Conservation (phyloP, 2,113 vertebrate genomes). For the Gulo gulo region DNA sequence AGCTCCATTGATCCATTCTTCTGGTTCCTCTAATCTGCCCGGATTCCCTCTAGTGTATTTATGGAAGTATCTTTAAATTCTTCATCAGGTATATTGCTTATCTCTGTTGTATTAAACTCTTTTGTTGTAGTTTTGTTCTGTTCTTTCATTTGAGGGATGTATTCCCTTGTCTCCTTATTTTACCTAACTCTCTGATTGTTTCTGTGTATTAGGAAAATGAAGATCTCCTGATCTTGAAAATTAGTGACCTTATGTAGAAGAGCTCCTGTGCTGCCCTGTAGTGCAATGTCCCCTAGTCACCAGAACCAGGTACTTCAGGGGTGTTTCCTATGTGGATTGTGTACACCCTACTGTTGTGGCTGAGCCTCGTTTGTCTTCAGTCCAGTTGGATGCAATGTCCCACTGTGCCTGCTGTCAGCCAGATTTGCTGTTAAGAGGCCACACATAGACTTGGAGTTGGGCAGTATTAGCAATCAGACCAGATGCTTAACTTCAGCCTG, state of each 20-base stretch:
- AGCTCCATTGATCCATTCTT: background rate
- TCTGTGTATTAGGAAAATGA: background rate
- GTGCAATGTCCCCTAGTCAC: background rate
- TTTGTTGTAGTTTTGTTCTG: background rate
- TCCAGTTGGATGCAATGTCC: background rate
- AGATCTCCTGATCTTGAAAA: background rate
- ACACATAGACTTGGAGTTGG: background rate
- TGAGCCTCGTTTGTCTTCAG: background rate
- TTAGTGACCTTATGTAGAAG: background rate
- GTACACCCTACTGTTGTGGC: background rate
- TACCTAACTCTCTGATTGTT: background rate
- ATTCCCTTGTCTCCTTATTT: background rate
- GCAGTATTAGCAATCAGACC: background rate
- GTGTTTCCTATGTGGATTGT: background rate
- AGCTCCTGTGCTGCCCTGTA: background rate
- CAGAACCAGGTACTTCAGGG: background rate
- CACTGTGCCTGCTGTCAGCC: background rate
- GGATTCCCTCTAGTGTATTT: background rate
- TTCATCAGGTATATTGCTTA: background rate
- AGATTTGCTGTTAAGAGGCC: background rate
- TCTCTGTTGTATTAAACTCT: background rate
- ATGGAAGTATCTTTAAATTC: background rate
- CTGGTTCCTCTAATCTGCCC: background rate
- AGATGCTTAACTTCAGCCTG: background rate
- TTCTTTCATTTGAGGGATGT: background rate